These are phyloP conservation scores for Xylocampa areola DNA, from an alignment of 2,888 invertebrate genomes.

Conservation along the genomic window DNA sequence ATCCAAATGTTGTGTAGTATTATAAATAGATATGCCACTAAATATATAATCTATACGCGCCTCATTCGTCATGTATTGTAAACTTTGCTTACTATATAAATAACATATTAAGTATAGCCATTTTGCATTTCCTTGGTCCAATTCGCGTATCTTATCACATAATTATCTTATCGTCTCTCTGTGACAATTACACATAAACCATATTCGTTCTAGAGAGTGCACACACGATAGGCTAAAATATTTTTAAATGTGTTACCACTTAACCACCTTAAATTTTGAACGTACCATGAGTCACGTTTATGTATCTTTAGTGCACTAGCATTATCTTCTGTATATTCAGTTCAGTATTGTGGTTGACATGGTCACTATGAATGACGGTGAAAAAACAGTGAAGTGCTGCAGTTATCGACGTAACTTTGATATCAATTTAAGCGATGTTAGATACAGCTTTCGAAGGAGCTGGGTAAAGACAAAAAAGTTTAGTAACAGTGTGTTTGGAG, in stretches of 20 bases:
- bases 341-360: constrained; percentile 46
- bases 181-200: constrained; percentile 34
- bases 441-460: constrained; percentile 69
- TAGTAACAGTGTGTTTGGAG: constrained; percentile 67
- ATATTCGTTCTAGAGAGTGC: constrained; percentile 13
- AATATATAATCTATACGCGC: background rate
- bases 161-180: constrained; percentile 53
- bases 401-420: constrained; percentile 63
- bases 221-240: constrained; percentile 17
- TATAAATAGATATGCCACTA: background rate
- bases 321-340: constrained; percentile 15
- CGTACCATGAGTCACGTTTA: constrained; percentile 37
- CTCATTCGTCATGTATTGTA: background rate
- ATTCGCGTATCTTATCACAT: constrained; percentile 77
- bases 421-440: constrained; percentile 67
- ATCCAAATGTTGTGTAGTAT: background rate
- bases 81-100: background rate
- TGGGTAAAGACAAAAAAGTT: constrained; percentile 77
- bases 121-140: constrained; percentile 78
- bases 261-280: background rate
- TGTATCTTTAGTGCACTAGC: constrained; percentile 9
- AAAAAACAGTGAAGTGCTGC: constrained; percentile 70
- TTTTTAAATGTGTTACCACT: constrained; percentile 19
- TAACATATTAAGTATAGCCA: constrained; percentile 29
- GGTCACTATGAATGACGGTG: constrained; percentile 48